Percentiles rank a stretch among this genome's conserved stretches.
Evolutionary conservation across 1,140 invertebrate species (phyloP).

Genomic region (Ceratina calcarata): DNA sequence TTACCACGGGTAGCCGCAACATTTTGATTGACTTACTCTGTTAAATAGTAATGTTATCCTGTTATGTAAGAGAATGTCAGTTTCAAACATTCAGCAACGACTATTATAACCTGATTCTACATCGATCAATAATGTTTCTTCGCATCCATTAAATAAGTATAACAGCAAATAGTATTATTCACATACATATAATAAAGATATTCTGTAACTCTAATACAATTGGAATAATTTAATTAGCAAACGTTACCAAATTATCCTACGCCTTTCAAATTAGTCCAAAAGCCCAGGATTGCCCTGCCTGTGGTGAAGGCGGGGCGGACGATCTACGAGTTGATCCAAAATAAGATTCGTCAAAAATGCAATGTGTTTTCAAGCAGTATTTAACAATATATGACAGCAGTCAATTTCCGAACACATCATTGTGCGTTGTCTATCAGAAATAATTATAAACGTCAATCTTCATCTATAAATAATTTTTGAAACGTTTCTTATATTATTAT

Average conservation of each 20-base stretch:
- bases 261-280: neutral
- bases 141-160: too few species aligned
- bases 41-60: slow-evolving; percentile 27
- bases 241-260: neutral
- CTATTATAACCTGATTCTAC: slow-evolving; percentile 24
- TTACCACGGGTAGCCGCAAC: slow-evolving; percentile 82
- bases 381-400: neutral
- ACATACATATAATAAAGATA: too few species aligned
- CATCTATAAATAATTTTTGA: neutral
- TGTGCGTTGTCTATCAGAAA: neutral
- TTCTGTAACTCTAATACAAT: too few species aligned
- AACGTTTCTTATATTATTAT: neutral
- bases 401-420: slow-evolving; percentile 21
- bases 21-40: slow-evolving; percentile 73
- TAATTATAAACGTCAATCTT: neutral
- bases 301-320: neutral
- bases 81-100: slow-evolving; percentile 9
- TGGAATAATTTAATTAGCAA: too few species aligned
- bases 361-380: neutral
- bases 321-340: slow-evolving; percentile 1
- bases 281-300: neutral
- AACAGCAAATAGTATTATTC: too few species aligned
- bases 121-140: neutral
- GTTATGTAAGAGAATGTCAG: slow-evolving; percentile 61
- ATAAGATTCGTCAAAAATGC: neutral